Conservation (phyloP, 2,113 vertebrate genomes). For the Terrapene triunguis region DNA sequence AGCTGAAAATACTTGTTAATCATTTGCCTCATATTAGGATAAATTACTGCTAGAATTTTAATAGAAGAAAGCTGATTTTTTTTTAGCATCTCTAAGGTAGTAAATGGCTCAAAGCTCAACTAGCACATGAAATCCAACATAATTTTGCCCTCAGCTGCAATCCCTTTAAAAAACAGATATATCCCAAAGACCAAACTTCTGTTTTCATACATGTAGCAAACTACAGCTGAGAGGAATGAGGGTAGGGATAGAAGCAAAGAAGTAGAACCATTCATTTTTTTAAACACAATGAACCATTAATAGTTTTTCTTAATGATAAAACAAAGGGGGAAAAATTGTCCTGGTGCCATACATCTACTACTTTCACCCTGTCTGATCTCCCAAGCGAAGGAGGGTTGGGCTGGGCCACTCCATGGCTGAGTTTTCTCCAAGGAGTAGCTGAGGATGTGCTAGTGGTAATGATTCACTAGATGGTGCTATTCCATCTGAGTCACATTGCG, state of each 20-base stretch:
- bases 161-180: not conserved
- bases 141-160: not conserved
- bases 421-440: not conserved
- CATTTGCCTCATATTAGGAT: slow-evolving; percentile 33
- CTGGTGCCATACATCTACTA: not conserved
- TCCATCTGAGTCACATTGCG: not conserved
- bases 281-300: not conserved
- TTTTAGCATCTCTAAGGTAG: slow-evolving; percentile 13
- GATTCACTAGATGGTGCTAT: not conserved
- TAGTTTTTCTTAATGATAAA: not conserved
- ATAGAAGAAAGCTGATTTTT: not conserved
- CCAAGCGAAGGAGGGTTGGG: not conserved
- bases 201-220: not conserved
- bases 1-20: slow-evolving; percentile 37
- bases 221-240: not conserved
- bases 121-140: not conserved
- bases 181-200: not conserved
- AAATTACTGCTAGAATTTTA: not conserved
- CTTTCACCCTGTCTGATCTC: not conserved
- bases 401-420: not conserved
- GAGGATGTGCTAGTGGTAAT: not conserved
- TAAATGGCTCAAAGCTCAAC: not conserved
- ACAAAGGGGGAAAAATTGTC: not conserved
- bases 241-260: not conserved
- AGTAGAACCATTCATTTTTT: not conserved